A percentile compares a stretch with the other conserved stretches of the same genome.
These are phyloP conservation scores for Cerceris rybyensis DNA, from an alignment of 2,888 invertebrate species.

Conservation along the genomic window DNA sequence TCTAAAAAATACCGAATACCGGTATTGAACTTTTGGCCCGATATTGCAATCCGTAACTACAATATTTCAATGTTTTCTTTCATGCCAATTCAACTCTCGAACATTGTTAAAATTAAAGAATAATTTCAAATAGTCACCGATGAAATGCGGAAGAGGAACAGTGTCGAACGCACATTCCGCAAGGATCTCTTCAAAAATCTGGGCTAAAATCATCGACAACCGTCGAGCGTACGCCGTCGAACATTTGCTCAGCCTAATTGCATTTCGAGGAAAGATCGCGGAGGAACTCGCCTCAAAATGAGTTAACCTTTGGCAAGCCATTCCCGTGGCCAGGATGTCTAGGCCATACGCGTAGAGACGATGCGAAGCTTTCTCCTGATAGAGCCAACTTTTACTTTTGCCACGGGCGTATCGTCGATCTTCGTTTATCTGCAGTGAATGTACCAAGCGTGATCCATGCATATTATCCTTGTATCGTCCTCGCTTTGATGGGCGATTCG, in stretches of 20 bases:
- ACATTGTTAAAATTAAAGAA: too few species aligned
- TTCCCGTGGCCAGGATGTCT: slow-evolving; percentile 27
- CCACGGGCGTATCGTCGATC: slow-evolving; percentile 73
- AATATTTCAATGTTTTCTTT: too few species aligned
- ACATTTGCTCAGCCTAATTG: slow-evolving; percentile 12
- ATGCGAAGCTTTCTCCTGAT: slow-evolving; percentile 76
- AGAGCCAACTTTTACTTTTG: slow-evolving; percentile 80
- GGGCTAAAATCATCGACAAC: neutral
- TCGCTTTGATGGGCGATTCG: neutral
- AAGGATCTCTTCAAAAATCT: neutral
- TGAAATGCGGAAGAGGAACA: too few species aligned
- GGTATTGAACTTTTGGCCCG: too few species aligned
- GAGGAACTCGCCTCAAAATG: slow-evolving; percentile 7
- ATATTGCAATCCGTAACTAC: too few species aligned
- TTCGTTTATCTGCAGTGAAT: slow-evolving; percentile 18
- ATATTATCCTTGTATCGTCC: slow-evolving; percentile 4
- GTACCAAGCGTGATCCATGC: neutral
- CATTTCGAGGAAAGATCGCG: slow-evolving; percentile 11
- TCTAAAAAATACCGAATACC: too few species aligned
- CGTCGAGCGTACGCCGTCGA: neutral
- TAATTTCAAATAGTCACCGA: too few species aligned
- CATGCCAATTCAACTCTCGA: too few species aligned
- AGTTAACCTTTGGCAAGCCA: slow-evolving; percentile 50
- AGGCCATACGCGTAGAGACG: slow-evolving; percentile 23
- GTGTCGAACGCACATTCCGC: too few species aligned